Percentiles rank a stretch among this genome's conserved stretches.
phyloP scores from a whole-genome alignment of 2,888 invertebrate genomes.

The Drosophila paucipuncta region DNA sequence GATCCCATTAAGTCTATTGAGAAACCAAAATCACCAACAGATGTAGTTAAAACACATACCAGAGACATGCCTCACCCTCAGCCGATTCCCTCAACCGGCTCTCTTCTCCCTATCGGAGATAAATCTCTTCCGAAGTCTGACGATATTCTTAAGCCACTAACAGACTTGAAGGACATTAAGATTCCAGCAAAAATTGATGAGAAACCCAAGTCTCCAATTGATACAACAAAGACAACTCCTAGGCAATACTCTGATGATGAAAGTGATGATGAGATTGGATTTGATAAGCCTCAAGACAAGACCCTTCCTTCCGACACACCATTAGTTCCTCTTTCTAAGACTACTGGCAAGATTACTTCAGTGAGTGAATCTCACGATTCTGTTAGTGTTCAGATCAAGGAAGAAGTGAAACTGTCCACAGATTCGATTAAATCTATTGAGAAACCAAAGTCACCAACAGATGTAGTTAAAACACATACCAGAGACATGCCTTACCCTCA shows the following conservation, averaged over 20 bases:
- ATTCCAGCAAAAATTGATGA: conserved; percentile 3
- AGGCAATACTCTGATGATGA: background rate
- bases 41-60: background rate
- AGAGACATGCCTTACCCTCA: too few relatives aligned
- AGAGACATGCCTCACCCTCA: background rate
- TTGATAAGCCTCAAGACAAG: background rate
- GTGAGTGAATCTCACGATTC: background rate
- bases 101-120: conserved; percentile 3
- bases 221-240: background rate
- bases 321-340: background rate
- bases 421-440: background rate
- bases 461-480: background rate
- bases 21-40: background rate
- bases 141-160: conserved; percentile 5
- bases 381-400: background rate
- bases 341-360: background rate
- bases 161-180: background rate
- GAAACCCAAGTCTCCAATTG: background rate
- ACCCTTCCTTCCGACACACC: background rate
- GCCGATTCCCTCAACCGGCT: background rate
- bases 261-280: background rate
- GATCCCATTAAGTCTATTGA: background rate
- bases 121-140: conserved; percentile 15
- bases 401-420: background rate
- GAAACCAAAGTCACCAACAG: background rate